Base-by-base conservation (phyloP, 1,140 invertebrate species). In the Listronotus oregonensis region DNA sequence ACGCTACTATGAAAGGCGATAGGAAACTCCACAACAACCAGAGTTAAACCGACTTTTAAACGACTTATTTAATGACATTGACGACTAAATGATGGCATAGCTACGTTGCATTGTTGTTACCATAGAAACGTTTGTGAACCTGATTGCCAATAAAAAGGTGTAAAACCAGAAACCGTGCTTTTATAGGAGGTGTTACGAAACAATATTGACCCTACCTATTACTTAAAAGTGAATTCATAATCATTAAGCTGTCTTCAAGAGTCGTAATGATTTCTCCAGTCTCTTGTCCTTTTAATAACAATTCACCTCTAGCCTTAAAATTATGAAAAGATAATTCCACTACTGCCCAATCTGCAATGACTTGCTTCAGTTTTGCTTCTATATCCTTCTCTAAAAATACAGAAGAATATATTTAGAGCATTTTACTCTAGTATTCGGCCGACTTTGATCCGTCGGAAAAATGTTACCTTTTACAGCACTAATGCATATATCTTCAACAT, bases 401-500 rank as follows among this genome's bases (percentile, higher is more conserved):
- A 15, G 6, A 15, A 7, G 4, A 6, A 44, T 15, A 40, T 7
- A 40, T 40, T 40, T 3, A 40, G 39, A 40, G 39, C 3, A 12
- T 2, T 12, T 3, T 40, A 7, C 5, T 1, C 5, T 27, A 27
- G 1, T 27, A 27, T 27, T 27, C 2, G 5, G 5, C 5, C 5
- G 21, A 27, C 21, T 27, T 27, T 27, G 5, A 27, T 27, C 21
- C 21, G 5, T 27, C 21, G 5, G 4, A 9, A 9, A 40, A 11
- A 11, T 14, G 17, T 2, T 17, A 57, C 58, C 58, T 81, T 94
- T 95, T 0, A 92, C 87, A 6, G 93, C 92, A 70, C 91, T 90
- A n/a, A 94, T 89, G 76, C 93, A 95, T 75, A 95, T 94, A 77
- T 95, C 93, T 86, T 95, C 92, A 62, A 95, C 92, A 73, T 95